These are phyloP conservation scores for Gymnothorax javanicus DNA, from an alignment of 2,797 vertebrate genomes.

Conservation along the genomic window DNA sequence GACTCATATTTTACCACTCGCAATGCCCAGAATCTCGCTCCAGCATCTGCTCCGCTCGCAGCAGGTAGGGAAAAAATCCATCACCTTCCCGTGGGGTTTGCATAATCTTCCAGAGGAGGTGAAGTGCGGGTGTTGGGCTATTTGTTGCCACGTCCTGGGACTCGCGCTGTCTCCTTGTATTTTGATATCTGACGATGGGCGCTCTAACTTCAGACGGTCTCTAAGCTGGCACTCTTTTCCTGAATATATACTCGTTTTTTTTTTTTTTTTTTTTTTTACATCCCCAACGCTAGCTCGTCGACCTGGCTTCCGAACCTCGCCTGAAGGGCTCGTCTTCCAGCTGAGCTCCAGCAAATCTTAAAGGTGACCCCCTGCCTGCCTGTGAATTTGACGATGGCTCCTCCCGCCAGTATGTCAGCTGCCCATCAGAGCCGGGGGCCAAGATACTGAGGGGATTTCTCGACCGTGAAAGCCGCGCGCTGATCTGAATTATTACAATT, in stretches of 20 bases:
- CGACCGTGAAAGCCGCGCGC: neutral
- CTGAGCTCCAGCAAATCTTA: conserved; percentile 10
- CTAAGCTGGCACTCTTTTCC: conserved; percentile 2
- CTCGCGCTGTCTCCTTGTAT: conserved; percentile 71
- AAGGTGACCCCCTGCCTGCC: conserved; percentile 9
- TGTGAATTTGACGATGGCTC: neutral
- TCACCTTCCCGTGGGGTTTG: conserved; percentile 80
- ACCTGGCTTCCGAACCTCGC: neutral
- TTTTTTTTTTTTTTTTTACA: conserved; percentile 2
- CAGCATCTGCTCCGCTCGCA: conserved; percentile 80
- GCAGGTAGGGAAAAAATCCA: conserved; percentile 78
- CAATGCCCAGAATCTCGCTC: conserved; percentile 75
- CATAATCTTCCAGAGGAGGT: conserved; percentile 78
- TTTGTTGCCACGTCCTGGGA: conserved; percentile 76
- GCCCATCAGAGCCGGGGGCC: neutral
- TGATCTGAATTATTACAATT: neutral
- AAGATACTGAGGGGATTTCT: neutral
- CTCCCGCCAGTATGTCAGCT: neutral
- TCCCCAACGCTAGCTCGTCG: neutral
- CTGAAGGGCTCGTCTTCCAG: conserved; percentile 1
- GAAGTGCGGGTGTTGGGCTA: conserved; percentile 70
- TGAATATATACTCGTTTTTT: too few relatives aligned
- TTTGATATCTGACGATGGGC: conserved; percentile 63
- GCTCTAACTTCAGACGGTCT: neutral
- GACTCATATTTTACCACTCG: conserved; percentile 74